phyloP scores from a whole-genome alignment of 2,797 vertebrate genomes.

The Esox lucius region DNA sequence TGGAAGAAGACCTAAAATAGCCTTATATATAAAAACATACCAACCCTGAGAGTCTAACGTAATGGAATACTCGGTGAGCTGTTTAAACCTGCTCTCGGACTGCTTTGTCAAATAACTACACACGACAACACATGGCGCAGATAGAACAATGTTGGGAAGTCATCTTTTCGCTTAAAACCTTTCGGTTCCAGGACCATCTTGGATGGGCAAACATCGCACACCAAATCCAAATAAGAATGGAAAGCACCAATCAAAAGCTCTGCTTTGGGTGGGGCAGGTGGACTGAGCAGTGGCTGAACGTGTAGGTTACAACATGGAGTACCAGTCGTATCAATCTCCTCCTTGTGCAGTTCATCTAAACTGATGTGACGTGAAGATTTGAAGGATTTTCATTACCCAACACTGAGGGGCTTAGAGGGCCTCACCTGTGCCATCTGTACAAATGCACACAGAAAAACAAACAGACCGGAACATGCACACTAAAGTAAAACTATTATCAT shows the following conservation, averaged over 20 bases:
- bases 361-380: conserved; percentile 10
- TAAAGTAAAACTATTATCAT: too few species aligned
- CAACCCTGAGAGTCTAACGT: too few species aligned
- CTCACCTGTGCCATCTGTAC: background rate
- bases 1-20: too few species aligned
- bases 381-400: conserved; percentile 19
- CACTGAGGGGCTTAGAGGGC: background rate
- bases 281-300: background rate
- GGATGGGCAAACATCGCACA: too few species aligned
- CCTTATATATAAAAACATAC: too few species aligned
- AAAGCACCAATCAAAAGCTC: background rate
- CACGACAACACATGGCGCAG: background rate
- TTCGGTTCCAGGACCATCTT: background rate
- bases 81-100: too few species aligned
- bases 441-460: background rate
- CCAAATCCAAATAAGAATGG: background rate
- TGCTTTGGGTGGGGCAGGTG: background rate
- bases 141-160: too few species aligned
- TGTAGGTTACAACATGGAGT: background rate
- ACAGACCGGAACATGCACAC: background rate
- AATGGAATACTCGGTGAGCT: too few species aligned
- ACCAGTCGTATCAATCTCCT: background rate
- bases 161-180: too few species aligned
- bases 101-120: too few species aligned
- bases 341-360: background rate